phyloP scores from a whole-genome alignment of 1,140 invertebrate species.

The Diachasmimorpha longicaudata region DNA sequence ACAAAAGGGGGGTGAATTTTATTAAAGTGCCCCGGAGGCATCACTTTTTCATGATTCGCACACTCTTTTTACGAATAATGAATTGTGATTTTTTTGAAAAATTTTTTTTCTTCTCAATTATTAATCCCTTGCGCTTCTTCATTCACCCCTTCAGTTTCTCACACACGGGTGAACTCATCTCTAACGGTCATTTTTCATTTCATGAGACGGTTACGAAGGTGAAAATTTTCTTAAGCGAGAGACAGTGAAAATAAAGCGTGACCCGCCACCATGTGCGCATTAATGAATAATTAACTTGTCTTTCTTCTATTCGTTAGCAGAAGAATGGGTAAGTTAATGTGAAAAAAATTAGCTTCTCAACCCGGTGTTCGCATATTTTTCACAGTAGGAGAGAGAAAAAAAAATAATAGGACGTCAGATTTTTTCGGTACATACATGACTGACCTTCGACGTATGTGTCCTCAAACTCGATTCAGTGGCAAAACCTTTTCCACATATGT shows the following conservation, averaged over 20 bases:
- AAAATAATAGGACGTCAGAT: slow-evolving; percentile 58
- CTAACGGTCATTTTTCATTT: background rate
- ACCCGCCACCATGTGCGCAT: slow-evolving; percentile 54
- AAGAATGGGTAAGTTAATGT: background rate
- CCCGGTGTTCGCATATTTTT: background rate
- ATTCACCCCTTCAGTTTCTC: background rate
- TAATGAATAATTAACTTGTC: background rate
- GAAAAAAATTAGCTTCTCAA: background rate
- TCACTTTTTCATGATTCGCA: slow-evolving; percentile 36
- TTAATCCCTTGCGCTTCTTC: background rate
- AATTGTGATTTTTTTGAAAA: background rate
- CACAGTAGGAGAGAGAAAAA: slow-evolving; percentile 19
- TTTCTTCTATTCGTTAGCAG: background rate
- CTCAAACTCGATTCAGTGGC: slow-evolving; percentile 93
- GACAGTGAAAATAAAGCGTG: slow-evolving; percentile 42
- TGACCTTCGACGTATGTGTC: slow-evolving; percentile 96
- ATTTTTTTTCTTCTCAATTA: slow-evolving; percentile 11
- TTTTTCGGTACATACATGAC: slow-evolving; percentile 71
- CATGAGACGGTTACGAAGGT: background rate
- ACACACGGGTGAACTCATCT: background rate
- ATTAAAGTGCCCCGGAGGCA: slow-evolving; percentile 48
- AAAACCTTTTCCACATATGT: slow-evolving; percentile 95
- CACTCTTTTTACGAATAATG: background rate
- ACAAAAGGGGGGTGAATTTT: slow-evolving; percentile 54
- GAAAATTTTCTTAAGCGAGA: background rate